A percentile compares a stretch with the other conserved stretches of the same genome.
Conservation (phyloP, 53 echinoderm and acorn worm species). For the Apostichopus leukothele region DNA sequence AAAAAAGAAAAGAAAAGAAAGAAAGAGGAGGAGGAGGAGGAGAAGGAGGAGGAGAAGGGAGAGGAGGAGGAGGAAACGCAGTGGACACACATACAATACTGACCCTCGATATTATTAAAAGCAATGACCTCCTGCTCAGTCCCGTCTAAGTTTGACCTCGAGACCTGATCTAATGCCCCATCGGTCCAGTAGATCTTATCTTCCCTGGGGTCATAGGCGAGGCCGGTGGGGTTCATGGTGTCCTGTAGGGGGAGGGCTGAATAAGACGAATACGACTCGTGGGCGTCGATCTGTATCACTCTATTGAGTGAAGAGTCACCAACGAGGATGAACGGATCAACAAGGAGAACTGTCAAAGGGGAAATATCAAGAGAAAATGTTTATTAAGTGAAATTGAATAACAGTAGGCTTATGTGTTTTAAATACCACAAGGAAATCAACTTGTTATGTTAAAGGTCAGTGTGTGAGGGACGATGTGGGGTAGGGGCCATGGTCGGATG, state of each 20-base stretch:
- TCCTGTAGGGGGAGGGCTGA: constrained; percentile 63
- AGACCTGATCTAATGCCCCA: constrained; percentile 55
- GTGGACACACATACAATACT: not conserved
- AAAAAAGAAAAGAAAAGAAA: too few relatives aligned
- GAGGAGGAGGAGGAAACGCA: not conserved
- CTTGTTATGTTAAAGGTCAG: too few relatives aligned
- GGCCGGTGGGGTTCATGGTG: constrained; percentile 61
- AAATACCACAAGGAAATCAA: too few relatives aligned
- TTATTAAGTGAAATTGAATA: too few relatives aligned
- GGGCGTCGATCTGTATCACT: constrained; percentile 60
- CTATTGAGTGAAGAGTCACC: constrained; percentile 64
- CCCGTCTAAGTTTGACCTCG: constrained; percentile 63
- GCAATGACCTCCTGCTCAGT: constrained; percentile 55
- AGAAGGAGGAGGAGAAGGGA: too few relatives aligned
- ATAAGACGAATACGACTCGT: constrained; percentile 34
- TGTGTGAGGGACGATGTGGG: too few relatives aligned
- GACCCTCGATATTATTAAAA: constrained; percentile 30
- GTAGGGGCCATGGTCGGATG: too few relatives aligned
- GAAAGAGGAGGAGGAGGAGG: too few relatives aligned
- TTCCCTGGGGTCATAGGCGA: constrained; percentile 76
- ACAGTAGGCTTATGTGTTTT: too few relatives aligned
- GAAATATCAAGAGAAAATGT: not conserved
- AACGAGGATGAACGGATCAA: constrained; percentile 69
- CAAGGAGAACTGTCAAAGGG: constrained; percentile 44
- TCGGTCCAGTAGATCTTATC: constrained; percentile 82